Evolutionary conservation across 2,113 vertebrate genomes (phyloP), one percentile per base, ranked within the genome.

Genomic region (Syngnathoides biaculeatus): DNA sequence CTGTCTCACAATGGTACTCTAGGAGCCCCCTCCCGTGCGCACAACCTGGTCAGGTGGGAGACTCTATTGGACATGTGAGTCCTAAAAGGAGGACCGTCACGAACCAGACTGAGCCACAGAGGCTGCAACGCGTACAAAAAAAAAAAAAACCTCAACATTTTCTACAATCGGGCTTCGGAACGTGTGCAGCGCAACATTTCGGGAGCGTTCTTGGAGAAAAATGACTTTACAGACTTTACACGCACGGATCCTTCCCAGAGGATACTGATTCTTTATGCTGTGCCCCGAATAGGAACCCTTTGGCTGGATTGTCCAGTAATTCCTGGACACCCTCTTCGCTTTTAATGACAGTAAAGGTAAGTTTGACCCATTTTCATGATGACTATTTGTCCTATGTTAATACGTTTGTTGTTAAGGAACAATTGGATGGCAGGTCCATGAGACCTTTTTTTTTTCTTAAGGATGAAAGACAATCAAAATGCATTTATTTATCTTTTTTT

Each of bases 301-400:
- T 61, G 67, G 26, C 82, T 60, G 70, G 83, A 68, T 74, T 38
- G 74, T 73, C 68, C 83, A 69, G 78, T 80, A 27, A 71, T 85
- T 48, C 75, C 78, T 77, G 82, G 85, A 85, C 90, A 85, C 86
- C 86, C 88, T 88, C 88, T 87, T 62, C 38, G 60, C 42, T 80
- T 88, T 89, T 84, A 81, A 91, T 90, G 88, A 79, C 89, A 84
- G 83, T 78, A 89, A 87, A 87, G 89, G 90, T 91, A 88, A 88
- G 90, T 90, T 79, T 72, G 70, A 70, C 75, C 72, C 69, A 5
- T 71, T 72, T 68, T n/a, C 20, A 68, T 45, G 59, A 10, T 60
- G 27, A 39, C 35, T 60, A 19, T 38, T 47, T 55, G n/a, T 55
- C 52, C 9, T 43, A 43, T 43, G 6, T 55, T 20, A n/a, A 19